Evolutionary conservation across 2,113 vertebrate genomes (phyloP).

Genomic region (Phalacrocorax carbo): DNA sequence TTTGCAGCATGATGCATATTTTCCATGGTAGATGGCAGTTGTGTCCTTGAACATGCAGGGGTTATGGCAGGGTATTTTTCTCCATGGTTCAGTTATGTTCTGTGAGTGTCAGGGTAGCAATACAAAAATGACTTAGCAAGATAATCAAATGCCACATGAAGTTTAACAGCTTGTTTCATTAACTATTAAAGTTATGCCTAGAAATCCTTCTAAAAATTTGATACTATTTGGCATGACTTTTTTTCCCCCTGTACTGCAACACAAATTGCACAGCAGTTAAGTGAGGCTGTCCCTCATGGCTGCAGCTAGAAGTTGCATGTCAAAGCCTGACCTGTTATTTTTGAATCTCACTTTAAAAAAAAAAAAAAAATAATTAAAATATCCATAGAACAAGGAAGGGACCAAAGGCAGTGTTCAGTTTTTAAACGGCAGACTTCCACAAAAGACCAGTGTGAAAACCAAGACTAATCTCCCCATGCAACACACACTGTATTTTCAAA

Average conservation of each 20-base stretch:
- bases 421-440: slow-evolving; percentile 17
- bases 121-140: not conserved
- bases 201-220: not conserved
- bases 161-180: not conserved
- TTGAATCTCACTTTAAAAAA: not conserved
- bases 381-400: not conserved
- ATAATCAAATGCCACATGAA: not conserved
- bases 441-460: slow-evolving; percentile 46
- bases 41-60: not conserved
- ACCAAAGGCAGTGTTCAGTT: slow-evolving; percentile 34
- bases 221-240: not conserved
- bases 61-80: not conserved
- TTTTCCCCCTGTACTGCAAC: not conserved
- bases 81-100: not conserved
- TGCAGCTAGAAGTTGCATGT: not conserved
- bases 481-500: slow-evolving; percentile 53
- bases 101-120: not conserved
- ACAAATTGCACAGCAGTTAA: not conserved
- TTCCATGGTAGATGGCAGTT: not conserved
- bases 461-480: slow-evolving; percentile 27
- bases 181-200: not conserved
- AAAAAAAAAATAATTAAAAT: not conserved
- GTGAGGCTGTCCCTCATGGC: not conserved
- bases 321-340: not conserved
- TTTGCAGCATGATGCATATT: not conserved